Evolutionary conservation across 2,113 vertebrate genomes (phyloP), one percentile per base, ranked within the genome.

Genomic region (Colistium nudipinnis): DNA sequence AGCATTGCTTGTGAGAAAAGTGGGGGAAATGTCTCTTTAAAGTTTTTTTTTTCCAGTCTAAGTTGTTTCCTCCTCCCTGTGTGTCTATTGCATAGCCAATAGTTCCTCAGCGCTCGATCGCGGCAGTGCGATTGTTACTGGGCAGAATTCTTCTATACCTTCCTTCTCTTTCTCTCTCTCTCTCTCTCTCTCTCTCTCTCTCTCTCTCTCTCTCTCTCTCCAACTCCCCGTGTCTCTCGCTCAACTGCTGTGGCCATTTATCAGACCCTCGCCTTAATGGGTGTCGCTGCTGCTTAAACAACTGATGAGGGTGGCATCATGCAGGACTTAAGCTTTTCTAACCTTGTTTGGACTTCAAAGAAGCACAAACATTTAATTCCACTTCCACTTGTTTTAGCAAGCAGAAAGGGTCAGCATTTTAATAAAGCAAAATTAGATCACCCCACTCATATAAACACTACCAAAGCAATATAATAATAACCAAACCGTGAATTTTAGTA

Each of bases 21-120:
- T 75, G 51, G 73, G 82, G 85, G 84, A 91, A 91, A 91, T 93
- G 87, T 92, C 87, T 91, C 92, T 93, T 93, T 93, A 93, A 93
- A 92, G 81, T 64, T 68, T 88, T 90, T 88, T 81, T 74, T 75
- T 56, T 74, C 67, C 66, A 80, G 75, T 83, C 79, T 82, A 85
- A 81, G 84, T 91, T 83, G 86, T 88, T 91, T 95, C 89, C 91
- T 94, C 94, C 93, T 94, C 94, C 92, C 91, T 89, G 88, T 90
- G 86, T 80, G 53, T 88, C 94, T 95, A n/a, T 95, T 94, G 94
- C 94, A 94, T 94, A 98, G 95, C 96, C 96, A 98, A 97, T 97
- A 88, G 95, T 93, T 96, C 93, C 90, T 90, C 92, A 91, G 90
- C 90, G 81, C 89, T 80, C 87, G 72, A 92, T 89, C 84, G 89